Percentiles rank a stretch among this genome's conserved stretches.
These are phyloP conservation scores for Dryobota labecula DNA, from an alignment of 2,888 invertebrate genomes.

Conservation along the genomic window DNA sequence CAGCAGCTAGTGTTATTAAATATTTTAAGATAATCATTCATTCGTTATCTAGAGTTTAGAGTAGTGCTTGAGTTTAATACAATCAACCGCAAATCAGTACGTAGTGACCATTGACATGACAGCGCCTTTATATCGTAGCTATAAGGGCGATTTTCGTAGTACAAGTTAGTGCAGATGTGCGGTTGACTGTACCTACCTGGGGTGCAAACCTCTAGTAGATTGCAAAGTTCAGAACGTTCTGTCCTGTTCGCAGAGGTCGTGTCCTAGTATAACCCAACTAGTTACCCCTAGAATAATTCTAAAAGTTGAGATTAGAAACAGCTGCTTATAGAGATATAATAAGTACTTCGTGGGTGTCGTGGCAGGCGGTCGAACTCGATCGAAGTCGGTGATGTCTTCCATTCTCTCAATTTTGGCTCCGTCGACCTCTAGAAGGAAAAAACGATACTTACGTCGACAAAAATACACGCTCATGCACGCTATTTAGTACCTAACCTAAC, in stretches of 20 bases:
- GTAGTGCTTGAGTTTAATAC: neutral
- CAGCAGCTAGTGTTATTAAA: too few species aligned
- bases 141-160: too few species aligned
- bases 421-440: neutral
- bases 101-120: neutral
- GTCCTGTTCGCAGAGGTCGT: neutral
- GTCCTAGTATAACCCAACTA: too few species aligned
- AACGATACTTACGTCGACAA: neutral
- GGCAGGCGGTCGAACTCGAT: too few species aligned
- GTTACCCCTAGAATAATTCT: too few species aligned
- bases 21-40: too few species aligned
- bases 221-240: neutral
- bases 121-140: too few species aligned
- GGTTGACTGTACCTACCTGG: neutral
- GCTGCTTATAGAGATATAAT: too few species aligned
- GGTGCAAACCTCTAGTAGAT: neutral
- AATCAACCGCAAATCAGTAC: neutral
- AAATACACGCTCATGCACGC: too few species aligned
- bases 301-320: too few species aligned
- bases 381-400: too few species aligned
- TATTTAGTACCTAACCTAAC: neutral
- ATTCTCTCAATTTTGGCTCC: neutral
- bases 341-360: neutral
- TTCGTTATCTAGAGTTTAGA: neutral
- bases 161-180: neutral